Base-by-base conservation (phyloP, 1,140 invertebrate genomes). In the Limonius californicus region DNA sequence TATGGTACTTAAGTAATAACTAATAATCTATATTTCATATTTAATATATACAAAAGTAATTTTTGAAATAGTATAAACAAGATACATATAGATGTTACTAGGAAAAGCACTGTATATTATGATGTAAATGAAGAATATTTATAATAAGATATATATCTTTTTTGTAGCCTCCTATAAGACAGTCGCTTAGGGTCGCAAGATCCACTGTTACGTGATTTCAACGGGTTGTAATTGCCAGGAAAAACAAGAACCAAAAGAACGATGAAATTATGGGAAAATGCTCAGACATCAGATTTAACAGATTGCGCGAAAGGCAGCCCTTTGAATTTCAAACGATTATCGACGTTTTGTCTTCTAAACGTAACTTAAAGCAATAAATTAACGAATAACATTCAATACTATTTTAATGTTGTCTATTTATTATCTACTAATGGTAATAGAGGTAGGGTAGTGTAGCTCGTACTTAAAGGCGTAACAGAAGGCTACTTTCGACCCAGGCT, bases 341-440 rank as follows among this genome's bases (percentile, higher is more conserved):
- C 18, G 54, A 32, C 54, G 27, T 72, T 74, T 76, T 68, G 74
- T 77, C 75, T 77, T 77, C 74, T 73, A 62, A 72, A 72, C 42
- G 75, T 71, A 77, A 77, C 75, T 68, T 65, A 77, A 72, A 77
- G 75, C 75, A 77, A 77, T 77, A 77, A 76, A 62, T 45, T 70
- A 76, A 72, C 73, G 72, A 73, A 72, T 72, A 74, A 70, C 63
- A 66, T 68, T 65, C 69, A 68, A 59, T 69, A 65, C 69, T 68
- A 50, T 59, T 66, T 57, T 72, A 65, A 68, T 67, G 45, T 50
- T 50, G 19, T 50, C 70, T 73, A 72, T 50, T 73, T 73, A 27
- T 27, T 72, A 71, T 71, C 69, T 72, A 74, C 68, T 63, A 70
- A 70, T 69, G 63, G 68, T 50, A 57, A 60, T 65, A 69, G 63